Evolutionary conservation across 1,140 invertebrate genomes (phyloP).

Genomic region (Medauroidea extradentata): DNA sequence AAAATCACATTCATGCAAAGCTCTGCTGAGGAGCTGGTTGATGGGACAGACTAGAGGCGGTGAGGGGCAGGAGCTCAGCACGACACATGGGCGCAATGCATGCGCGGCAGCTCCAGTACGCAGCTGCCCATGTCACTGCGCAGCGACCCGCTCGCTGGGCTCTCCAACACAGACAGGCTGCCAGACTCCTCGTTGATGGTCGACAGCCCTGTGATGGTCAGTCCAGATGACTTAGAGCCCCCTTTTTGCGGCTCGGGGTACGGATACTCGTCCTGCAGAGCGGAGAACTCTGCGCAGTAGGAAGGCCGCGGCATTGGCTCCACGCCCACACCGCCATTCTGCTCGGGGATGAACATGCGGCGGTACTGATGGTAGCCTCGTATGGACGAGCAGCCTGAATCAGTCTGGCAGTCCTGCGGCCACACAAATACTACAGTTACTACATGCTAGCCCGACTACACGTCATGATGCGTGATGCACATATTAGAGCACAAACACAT

Average conservation of each 20-base stretch:
- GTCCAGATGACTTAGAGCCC: neutral
- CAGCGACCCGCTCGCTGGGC: conserved; percentile 3
- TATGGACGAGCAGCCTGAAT: conserved; percentile 2
- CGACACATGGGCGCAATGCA: no score
- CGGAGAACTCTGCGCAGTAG: conserved; percentile 2
- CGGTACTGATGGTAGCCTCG: conserved; percentile 14
- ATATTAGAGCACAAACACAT: no score
- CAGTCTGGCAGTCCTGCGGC: conserved; percentile 5
- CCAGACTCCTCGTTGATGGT: conserved; percentile 16
- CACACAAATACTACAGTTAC: no score
- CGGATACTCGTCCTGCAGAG: conserved; percentile 7
- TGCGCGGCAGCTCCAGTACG: no score
- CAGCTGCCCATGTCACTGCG: neutral
- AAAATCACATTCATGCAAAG: no score
- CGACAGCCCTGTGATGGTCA: conserved; percentile 1
- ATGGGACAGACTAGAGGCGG: no score
- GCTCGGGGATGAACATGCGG: conserved; percentile 14
- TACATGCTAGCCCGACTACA: no score
- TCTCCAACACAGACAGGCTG: conserved; percentile 6
- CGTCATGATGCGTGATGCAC: no score
- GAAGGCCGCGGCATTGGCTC: neutral
- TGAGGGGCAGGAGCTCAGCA: no score
- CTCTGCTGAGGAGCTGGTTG: no score
- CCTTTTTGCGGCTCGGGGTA: neutral
- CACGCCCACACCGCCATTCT: neutral